phyloP scores from a whole-genome alignment of 2,888 invertebrate species.

The Drosophila borealis region DNA sequence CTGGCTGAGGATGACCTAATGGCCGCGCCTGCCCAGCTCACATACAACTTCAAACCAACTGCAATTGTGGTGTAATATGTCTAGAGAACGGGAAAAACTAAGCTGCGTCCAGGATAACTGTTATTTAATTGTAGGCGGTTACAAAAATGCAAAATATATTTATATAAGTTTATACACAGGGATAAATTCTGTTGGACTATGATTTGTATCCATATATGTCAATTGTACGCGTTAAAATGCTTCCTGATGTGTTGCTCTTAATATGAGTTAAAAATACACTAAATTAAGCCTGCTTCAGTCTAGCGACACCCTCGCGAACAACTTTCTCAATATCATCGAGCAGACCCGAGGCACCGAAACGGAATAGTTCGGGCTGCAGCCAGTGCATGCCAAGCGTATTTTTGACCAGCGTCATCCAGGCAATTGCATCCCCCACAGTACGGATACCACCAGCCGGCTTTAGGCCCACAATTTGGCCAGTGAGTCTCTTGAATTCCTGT shows the following conservation, averaged over 20 bases:
- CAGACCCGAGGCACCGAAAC: slow-evolving; percentile 97
- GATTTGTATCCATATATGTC: background rate
- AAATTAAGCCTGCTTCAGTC: slow-evolving; percentile 21
- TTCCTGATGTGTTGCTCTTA: background rate
- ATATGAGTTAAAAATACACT: background rate
- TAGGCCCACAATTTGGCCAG: slow-evolving; percentile 93
- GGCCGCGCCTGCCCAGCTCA: slow-evolving; percentile 74
- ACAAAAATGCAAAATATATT: slow-evolving; percentile 56
- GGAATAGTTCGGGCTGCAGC: slow-evolving; percentile 92
- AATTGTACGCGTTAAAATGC: background rate
- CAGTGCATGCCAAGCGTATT: slow-evolving; percentile 94
- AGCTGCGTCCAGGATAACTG: slow-evolving; percentile 21
- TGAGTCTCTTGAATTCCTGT: slow-evolving; percentile 89
- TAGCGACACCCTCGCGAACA: slow-evolving; percentile 67
- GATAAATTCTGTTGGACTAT: slow-evolving; percentile 16
- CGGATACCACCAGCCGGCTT: slow-evolving; percentile 99
- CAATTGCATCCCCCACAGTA: slow-evolving; percentile 92
- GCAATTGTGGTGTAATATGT: background rate
- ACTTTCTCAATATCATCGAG: slow-evolving; percentile 90
- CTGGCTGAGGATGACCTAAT: slow-evolving; percentile 73
- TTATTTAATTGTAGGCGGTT: slow-evolving; percentile 63
- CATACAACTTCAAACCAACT: slow-evolving; percentile 50
- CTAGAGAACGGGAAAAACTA: slow-evolving; percentile 8
- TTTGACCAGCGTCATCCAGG: slow-evolving; percentile 94
- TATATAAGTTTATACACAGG: slow-evolving; percentile 32